A percentile compares a stretch with the other conserved stretches of the same genome.
These are phyloP conservation scores for Aphrophora alni DNA, from an alignment of 2,888 invertebrate species.

Conservation along the genomic window DNA sequence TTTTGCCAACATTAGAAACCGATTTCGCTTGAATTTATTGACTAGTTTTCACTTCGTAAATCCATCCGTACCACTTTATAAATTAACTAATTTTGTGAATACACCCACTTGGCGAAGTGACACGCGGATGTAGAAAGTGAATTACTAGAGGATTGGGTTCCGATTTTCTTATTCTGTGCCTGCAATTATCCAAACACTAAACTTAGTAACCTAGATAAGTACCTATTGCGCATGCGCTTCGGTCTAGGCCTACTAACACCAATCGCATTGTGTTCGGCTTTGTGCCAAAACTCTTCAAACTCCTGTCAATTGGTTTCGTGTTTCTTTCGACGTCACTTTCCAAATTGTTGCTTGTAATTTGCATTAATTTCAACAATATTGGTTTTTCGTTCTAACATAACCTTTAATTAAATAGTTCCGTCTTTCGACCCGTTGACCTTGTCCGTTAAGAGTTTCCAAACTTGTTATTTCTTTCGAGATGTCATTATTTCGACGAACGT, in stretches of 20 bases:
- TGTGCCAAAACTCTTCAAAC: background rate
- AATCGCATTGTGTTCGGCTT: background rate
- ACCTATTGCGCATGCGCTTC: background rate
- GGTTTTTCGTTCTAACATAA: background rate
- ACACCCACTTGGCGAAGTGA: too few species aligned
- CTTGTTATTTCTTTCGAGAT: too few species aligned
- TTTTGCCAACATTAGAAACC: background rate
- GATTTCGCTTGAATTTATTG: background rate
- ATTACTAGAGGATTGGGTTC: too few species aligned
- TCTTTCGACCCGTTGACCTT: background rate
- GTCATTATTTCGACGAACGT: too few species aligned
- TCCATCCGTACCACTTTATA: too few species aligned
- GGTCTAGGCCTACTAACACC: background rate
- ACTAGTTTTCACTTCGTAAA: too few species aligned
- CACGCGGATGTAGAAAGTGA: too few species aligned
- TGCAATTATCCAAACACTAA: too few species aligned
- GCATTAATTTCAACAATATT: background rate
- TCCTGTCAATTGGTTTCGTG: background rate
- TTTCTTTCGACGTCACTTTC: background rate
- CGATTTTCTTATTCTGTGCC: too few species aligned
- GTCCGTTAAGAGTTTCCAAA: background rate
- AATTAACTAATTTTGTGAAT: too few species aligned
- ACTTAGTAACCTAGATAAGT: too few species aligned
- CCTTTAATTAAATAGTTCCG: background rate
- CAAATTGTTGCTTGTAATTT: background rate